A percentile compares a stretch with the other conserved stretches of the same genome.
phyloP scores from a whole-genome alignment of 2,888 invertebrate genomes.

The Hololepta plana region DNA sequence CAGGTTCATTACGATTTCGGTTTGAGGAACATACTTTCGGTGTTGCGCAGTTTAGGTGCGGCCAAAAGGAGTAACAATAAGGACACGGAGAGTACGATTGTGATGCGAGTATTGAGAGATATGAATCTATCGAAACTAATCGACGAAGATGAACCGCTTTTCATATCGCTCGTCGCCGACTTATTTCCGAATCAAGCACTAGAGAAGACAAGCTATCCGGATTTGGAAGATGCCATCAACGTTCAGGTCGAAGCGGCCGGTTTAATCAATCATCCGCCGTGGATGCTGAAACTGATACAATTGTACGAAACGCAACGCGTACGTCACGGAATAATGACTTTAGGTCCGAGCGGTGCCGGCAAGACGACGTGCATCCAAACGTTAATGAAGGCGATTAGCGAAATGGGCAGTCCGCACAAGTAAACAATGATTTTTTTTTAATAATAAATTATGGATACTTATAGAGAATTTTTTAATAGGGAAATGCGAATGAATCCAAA shows the following conservation, averaged over 20 bases:
- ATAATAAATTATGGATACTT: constrained; percentile 2
- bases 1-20: constrained; percentile 98
- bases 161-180: constrained; percentile 88
- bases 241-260: constrained; percentile 65
- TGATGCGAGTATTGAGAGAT: constrained; percentile 91
- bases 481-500: constrained; percentile 99
- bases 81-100: constrained; percentile 88
- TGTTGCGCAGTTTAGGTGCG: constrained; percentile 80
- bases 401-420: constrained; percentile 69
- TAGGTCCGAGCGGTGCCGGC: constrained; percentile 89
- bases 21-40: constrained; percentile 85
- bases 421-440: constrained; percentile 21
- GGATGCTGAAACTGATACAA: constrained; percentile 90
- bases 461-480: constrained; percentile 19
- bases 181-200: constrained; percentile 87
- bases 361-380: constrained; percentile 84
- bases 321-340: constrained; percentile 88
- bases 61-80: constrained; percentile 79
- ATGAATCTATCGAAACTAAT: constrained; percentile 96
- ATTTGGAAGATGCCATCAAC: constrained; percentile 74
- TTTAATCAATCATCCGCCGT: constrained; percentile 82
- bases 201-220: constrained; percentile 81
- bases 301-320: constrained; percentile 90
- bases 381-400: constrained; percentile 77
- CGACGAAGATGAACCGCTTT: constrained; percentile 95